A percentile compares a stretch with the other conserved stretches of the same genome.
Evolutionary conservation across 2,113 vertebrate genomes (phyloP).

Genomic region (Kryptolebias marmoratus): DNA sequence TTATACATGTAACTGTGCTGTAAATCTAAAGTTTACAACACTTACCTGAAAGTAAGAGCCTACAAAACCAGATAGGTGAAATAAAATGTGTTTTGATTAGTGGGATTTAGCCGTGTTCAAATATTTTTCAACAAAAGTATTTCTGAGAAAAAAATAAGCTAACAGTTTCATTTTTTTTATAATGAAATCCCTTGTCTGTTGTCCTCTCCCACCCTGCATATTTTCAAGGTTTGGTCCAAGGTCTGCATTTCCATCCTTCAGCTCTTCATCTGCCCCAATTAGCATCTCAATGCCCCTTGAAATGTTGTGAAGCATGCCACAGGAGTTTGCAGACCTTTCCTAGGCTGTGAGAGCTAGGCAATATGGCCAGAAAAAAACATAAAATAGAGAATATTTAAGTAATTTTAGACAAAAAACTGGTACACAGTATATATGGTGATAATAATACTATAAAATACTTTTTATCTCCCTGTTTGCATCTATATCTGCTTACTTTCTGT

Average conservation of each 20-base stretch:
- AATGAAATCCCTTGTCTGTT: neutral
- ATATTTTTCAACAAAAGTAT: too few species aligned
- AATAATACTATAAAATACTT: too few species aligned
- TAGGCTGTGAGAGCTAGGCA: neutral
- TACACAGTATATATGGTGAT: too few species aligned
- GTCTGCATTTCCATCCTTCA: neutral
- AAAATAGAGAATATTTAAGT: neutral
- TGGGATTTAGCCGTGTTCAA: too few species aligned
- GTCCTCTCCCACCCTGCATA: neutral
- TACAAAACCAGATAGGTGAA: neutral
- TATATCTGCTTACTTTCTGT: too few species aligned
- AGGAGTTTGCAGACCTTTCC: neutral
- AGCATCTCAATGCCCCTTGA: neutral
- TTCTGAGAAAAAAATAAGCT: too few species aligned
- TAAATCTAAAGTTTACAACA: neutral
- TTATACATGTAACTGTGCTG: neutral
- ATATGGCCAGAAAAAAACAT: too few species aligned
- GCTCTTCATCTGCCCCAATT: conserved; percentile 1
- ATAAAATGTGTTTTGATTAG: neutral
- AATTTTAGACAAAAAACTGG: neutral
- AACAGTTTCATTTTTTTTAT: too few species aligned
- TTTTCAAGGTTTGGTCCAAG: neutral
- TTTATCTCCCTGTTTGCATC: too few species aligned
- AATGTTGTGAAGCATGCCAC: neutral
- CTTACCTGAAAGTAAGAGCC: neutral